Evolutionary conservation across 1,140 invertebrate species (phyloP).

Genomic region (Trinorchestia longiramus): DNA sequence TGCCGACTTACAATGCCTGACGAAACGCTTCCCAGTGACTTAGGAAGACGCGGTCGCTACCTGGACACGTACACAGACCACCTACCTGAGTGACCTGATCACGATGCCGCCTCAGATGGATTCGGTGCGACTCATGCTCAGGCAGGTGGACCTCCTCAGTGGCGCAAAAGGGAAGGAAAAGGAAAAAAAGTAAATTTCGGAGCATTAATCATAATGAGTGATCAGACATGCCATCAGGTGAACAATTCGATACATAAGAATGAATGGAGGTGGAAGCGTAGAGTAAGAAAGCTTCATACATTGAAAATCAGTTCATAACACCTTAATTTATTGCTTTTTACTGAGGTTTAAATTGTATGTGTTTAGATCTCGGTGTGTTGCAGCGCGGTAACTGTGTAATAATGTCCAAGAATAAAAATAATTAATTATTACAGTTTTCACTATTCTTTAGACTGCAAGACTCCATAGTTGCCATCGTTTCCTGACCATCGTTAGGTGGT

Average conservation of each 20-base stretch:
- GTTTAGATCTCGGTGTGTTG: background rate
- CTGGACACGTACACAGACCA: background rate
- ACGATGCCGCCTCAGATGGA: background rate
- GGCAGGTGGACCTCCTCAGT: background rate
- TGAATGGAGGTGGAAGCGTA: no score
- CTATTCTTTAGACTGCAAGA: background rate
- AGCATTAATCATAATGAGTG: background rate
- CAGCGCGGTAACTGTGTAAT: background rate
- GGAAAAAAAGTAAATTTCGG: background rate
- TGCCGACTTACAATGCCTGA: background rate
- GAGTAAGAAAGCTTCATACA: no score
- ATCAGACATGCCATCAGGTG: background rate
- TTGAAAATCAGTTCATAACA: background rate
- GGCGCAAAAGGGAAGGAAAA: background rate
- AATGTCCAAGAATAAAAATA: background rate
- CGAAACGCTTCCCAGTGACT: background rate
- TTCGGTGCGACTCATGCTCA: background rate
- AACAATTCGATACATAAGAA: background rate
- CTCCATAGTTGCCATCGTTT: background rate
- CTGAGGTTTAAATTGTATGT: background rate
- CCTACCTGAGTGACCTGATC: background rate
- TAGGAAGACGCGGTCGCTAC: background rate
- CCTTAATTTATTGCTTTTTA: background rate
- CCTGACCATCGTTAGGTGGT: background rate
- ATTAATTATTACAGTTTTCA: background rate